phyloP scores from a whole-genome alignment of 2,113 vertebrate species.

The Neopipo cinnamomea region DNA sequence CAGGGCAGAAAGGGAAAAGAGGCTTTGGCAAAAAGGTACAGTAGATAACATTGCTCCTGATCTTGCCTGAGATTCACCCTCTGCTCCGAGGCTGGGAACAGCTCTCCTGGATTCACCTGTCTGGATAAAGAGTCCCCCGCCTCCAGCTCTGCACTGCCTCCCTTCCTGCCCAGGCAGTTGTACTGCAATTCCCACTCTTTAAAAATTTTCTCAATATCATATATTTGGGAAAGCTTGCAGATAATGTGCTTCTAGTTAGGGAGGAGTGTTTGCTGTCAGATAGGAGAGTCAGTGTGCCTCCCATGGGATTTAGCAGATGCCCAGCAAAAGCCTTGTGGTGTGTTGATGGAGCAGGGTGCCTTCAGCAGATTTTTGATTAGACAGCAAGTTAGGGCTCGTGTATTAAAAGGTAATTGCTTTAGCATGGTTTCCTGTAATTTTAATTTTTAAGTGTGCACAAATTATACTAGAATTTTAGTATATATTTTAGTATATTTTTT shows the following conservation, averaged over 20 bases:
- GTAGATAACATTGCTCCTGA: slow-evolving; percentile 4
- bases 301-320: neutral
- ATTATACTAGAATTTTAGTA: neutral
- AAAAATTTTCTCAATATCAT: neutral
- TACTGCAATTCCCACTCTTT: neutral
- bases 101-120: neutral
- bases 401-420: neutral
- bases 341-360: neutral
- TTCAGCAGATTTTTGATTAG: neutral
- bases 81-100: neutral
- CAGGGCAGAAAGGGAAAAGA: neutral
- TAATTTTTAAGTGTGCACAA: neutral
- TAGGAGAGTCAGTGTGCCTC: neutral
- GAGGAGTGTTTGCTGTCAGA: neutral
- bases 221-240: neutral
- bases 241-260: fast-evolving
- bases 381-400: neutral
- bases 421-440: neutral
- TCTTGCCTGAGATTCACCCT: slow-evolving; percentile 22
- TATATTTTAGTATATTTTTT: neutral
- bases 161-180: neutral
- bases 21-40: neutral
- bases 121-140: neutral
- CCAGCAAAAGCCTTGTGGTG: neutral
- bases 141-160: neutral